Evolutionary conservation across 2,113 vertebrate species (phyloP).

Genomic region (Pseudois nayaur): DNA sequence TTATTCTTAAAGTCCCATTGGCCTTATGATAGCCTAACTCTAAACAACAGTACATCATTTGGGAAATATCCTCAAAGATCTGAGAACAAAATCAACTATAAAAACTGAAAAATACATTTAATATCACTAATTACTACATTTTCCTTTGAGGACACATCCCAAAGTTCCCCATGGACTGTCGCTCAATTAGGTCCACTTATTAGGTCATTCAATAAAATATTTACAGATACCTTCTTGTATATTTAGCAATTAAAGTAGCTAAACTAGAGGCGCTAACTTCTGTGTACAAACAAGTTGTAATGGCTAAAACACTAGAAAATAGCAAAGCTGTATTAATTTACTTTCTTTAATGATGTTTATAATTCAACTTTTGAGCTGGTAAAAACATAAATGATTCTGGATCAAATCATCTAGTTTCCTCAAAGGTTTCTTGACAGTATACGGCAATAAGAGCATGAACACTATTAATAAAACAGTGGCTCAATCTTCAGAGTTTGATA

Average conservation of each 20-base stretch:
- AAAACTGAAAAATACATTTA: background rate
- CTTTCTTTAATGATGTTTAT: background rate
- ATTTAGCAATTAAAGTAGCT: background rate
- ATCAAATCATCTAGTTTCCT: background rate
- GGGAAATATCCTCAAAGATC: background rate
- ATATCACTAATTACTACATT: background rate
- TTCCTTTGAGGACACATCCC: background rate
- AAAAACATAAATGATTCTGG: background rate
- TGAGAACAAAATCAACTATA: background rate
- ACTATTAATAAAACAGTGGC: background rate
- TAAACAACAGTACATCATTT: background rate
- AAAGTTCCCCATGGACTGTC: background rate
- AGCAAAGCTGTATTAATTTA: background rate
- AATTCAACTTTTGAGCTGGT: background rate
- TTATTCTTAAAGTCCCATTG: background rate
- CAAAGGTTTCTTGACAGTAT: background rate
- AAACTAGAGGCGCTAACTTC: background rate
- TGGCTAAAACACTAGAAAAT: conserved; percentile 3
- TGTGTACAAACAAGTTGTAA: background rate
- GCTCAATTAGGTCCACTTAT: background rate
- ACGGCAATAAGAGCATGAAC: background rate
- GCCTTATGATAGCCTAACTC: background rate
- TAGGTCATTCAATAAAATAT: conserved; percentile 5
- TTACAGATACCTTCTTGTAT: background rate
- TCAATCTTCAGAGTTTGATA: background rate